Evolutionary conservation across 2,888 invertebrate genomes (phyloP), one percentile per base, ranked within the genome.

Genomic region (Andrena fulva): DNA sequence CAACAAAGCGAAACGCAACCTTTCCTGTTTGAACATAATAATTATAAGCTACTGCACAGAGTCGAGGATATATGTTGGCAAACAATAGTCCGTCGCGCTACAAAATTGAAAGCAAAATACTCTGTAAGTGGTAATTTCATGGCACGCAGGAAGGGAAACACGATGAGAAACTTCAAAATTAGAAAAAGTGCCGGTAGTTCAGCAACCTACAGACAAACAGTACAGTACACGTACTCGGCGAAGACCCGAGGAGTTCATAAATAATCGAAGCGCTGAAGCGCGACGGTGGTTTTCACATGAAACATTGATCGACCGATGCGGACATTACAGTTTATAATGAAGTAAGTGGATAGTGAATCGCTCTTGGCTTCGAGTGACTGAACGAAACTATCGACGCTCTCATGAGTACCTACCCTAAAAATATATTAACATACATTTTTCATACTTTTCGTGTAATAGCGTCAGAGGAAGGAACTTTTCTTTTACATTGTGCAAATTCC

Each of bases 211-310:
- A 78, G 82, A 85, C 85, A 80, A 79, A 73, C 68, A 71, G 86
- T 87, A 86, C 85, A 56, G 85, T 89, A 86, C 84, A 80, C 82
- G 86, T 86, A 87, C 72, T 60, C 87, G 84, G 82, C 86, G 91
- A 92, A 93, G 92, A 91, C 91, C 90, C 88, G 91, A 90, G 85
- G 85, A 92, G 91, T 92, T 94, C 92, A 93, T 94, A 93, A 94
- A 94, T 94, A 94, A 94, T 94, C 93, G 92, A 94, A 92, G 91
- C 92, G 89, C 82, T 88, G 90, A 91, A 89, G 91, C 90, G 90
- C 90, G 90, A 86, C 91, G 91, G 91, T 90, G 91, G 91, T 93
- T 93, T 93, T 92, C 91, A 89, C 93, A 91, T 93, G 91, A 93
- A 94, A 94, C 91, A 93, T 94, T 93, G 93, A 94, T 93, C 92